Percentiles rank a stretch among this genome's conserved stretches.
These are phyloP conservation scores for Calameuta filiformis DNA, from an alignment of 2,888 invertebrate genomes.

Conservation along the genomic window DNA sequence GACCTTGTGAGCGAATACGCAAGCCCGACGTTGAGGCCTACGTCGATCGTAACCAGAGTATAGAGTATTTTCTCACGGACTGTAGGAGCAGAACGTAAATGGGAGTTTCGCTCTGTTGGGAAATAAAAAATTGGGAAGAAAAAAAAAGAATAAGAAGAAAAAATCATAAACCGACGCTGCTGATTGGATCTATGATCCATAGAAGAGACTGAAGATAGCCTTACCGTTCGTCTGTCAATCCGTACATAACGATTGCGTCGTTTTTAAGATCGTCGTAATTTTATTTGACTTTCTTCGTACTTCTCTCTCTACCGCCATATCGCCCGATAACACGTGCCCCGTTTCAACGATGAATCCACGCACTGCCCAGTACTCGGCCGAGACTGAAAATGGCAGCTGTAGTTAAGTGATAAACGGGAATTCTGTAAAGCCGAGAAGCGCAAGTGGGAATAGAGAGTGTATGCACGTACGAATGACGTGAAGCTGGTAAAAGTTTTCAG, in stretches of 20 bases:
- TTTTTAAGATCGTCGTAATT: background rate
- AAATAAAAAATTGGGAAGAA: background rate
- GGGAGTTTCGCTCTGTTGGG: background rate
- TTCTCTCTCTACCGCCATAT: background rate
- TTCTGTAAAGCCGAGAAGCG: background rate
- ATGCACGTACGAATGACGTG: background rate
- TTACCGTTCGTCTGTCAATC: background rate
- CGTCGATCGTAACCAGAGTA: background rate
- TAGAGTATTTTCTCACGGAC: background rate
- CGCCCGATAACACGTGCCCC: background rate
- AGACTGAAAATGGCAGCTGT: background rate
- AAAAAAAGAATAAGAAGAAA: background rate
- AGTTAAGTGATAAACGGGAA: background rate
- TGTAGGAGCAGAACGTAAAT: background rate
- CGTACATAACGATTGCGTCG: background rate
- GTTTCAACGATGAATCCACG: background rate
- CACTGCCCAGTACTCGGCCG: background rate
- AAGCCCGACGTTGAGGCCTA: background rate
- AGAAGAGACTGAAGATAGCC: background rate
- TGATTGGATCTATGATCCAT: background rate
- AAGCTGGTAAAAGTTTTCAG: background rate
- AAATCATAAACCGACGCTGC: background rate
- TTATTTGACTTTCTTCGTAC: background rate
- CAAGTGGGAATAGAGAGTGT: background rate
- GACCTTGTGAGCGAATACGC: too few relatives aligned